Conservation (phyloP, 2,797 vertebrate species). For the Muraenolepis orangiensis region DNA sequence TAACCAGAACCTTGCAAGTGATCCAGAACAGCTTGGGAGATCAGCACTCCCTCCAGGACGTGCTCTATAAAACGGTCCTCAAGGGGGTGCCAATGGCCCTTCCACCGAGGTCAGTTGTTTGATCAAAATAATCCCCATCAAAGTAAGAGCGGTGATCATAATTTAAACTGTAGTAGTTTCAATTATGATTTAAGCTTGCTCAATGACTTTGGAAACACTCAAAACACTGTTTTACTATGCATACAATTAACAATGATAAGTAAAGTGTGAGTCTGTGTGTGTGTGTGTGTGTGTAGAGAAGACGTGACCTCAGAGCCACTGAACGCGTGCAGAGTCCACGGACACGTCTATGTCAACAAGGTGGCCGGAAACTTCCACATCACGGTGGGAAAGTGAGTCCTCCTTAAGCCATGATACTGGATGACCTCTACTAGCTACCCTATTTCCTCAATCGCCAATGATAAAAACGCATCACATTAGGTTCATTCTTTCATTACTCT, state of each 20-base stretch:
- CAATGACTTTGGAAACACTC: not conserved
- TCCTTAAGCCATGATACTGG: no score
- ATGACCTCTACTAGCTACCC: not conserved
- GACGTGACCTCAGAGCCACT: conserved; percentile 72
- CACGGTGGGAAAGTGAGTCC: no score
- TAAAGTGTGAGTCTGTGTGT: not conserved
- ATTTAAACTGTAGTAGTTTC: not conserved
- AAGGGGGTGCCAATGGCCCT: conserved; percentile 86
- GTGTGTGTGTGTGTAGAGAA: conserved; percentile 68
- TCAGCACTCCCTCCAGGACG: conserved; percentile 92
- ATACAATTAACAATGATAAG: not conserved
- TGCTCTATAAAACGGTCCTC: conserved; percentile 92
- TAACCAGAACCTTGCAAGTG: conserved; percentile 79
- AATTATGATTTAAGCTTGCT: not conserved
- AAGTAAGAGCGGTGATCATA: not conserved
- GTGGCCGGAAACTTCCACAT: no score
- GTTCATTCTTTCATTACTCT: not conserved
- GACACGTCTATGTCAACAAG: conserved; percentile 95
- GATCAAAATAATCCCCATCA: not conserved
- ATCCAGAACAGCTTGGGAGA: conserved; percentile 88
- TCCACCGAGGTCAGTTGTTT: conserved; percentile 64
- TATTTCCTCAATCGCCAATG: not conserved
- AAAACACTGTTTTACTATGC: not conserved
- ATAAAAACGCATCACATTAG: not conserved
- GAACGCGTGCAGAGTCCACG: conserved; percentile 89